Evolutionary conservation across 1,140 invertebrate species (phyloP).

Genomic region (Scaptomyza hsui): DNA sequence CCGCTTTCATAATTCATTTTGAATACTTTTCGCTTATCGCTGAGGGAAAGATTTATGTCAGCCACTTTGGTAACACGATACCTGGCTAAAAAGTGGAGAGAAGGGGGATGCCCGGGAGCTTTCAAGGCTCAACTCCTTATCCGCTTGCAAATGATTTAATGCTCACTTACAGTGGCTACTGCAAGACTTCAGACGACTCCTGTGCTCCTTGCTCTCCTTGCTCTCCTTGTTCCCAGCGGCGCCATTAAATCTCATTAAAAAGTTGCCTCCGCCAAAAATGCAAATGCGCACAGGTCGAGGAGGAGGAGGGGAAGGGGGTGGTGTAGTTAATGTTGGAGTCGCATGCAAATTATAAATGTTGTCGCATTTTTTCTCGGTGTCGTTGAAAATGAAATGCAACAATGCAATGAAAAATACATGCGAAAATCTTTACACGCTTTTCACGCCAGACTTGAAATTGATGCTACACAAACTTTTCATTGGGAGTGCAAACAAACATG

Average conservation of each 20-base stretch:
- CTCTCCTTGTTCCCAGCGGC: constrained; percentile 56
- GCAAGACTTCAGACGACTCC: constrained; percentile 26
- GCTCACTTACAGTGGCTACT: constrained; percentile 70
- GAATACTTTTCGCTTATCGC: constrained; percentile 77
- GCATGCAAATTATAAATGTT: constrained; percentile 74
- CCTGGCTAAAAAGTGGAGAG: constrained; percentile 5
- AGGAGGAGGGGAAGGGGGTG: not conserved
- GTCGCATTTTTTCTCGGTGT: constrained; percentile 48
- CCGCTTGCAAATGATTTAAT: constrained; percentile 74
- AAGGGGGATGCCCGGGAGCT: not conserved
- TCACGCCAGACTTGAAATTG: constrained; percentile 34
- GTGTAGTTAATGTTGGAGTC: not conserved
- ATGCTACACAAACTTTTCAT: constrained; percentile 15
- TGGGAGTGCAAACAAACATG: not conserved
- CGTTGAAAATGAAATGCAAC: constrained; percentile 30
- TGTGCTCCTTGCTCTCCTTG: not conserved
- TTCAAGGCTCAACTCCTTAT: constrained; percentile 64
- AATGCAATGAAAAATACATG: constrained; percentile 22
- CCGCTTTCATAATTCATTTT: constrained; percentile 75
- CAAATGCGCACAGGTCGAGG: constrained; percentile 16
- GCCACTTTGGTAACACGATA: constrained; percentile 69
- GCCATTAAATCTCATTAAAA: constrained; percentile 81
- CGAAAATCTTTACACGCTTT: constrained; percentile 34
- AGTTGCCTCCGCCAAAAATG: constrained; percentile 46
- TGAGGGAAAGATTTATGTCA: constrained; percentile 74